Conservation (phyloP, 1,140 invertebrate species). For the Penaeus indicus region DNA sequence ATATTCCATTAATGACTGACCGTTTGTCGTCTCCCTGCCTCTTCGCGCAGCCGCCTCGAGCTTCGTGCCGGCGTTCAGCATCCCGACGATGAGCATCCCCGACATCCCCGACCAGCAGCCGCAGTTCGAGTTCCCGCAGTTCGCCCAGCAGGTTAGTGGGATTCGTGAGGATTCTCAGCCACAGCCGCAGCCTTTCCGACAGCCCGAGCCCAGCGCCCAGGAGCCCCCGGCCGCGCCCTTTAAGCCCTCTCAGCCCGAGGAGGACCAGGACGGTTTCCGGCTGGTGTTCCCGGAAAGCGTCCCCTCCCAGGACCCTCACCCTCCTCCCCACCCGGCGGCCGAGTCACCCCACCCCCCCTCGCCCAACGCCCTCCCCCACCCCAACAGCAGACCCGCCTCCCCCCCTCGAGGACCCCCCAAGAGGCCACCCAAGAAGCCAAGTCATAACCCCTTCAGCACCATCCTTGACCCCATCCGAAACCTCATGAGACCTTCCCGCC, state of each 20-base stretch:
- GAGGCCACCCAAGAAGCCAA: no score
- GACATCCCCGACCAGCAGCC: conserved; percentile 19
- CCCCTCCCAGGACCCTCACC: neutral
- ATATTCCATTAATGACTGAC: no score
- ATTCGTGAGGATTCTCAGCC: neutral
- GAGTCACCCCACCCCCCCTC: neutral
- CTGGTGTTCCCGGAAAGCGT: no score
- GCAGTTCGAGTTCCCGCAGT: conserved; percentile 14
- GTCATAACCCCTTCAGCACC: neutral
- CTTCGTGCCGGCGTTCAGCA: conserved; percentile 20
- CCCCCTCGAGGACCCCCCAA: no score
- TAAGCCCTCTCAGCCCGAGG: neutral
- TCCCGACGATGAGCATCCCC: conserved; percentile 10
- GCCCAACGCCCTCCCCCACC: conserved; percentile 2
- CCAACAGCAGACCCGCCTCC: neutral
- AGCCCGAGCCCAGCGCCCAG: neutral
- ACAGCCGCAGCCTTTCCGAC: neutral
- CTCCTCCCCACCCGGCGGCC: neutral
- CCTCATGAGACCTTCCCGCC: neutral
- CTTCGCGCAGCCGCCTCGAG: neutral
- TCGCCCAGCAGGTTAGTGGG: conserved; percentile 35
- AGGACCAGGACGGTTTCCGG: no score
- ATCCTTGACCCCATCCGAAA: conserved; percentile 8
- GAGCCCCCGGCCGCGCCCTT: neutral
- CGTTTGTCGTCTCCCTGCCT: neutral